Evolutionary conservation across 2,888 invertebrate genomes (phyloP).

Genomic region (Synergus japonicus): DNA sequence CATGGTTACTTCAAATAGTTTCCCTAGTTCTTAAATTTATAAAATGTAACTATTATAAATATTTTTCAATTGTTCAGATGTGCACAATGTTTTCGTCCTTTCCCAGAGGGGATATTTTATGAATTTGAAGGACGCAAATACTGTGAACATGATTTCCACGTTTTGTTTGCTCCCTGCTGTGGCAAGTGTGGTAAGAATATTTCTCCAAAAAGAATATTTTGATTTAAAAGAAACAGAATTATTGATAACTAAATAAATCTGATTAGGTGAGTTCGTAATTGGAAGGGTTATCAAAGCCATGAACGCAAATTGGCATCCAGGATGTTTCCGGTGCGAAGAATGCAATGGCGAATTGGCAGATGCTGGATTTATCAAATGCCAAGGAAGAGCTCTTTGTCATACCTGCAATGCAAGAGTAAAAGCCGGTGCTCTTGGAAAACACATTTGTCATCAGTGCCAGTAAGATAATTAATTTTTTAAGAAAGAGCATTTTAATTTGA

Average conservation of each 20-base stretch:
- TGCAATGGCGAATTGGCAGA: constrained; percentile 96
- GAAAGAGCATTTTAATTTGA: too few relatives aligned
- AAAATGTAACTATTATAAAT: constrained; percentile 41
- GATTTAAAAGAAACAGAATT: neutral
- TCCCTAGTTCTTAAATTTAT: constrained; percentile 19
- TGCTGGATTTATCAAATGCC: constrained; percentile 96
- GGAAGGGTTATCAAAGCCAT: constrained; percentile 99
- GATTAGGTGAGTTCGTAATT: constrained; percentile 94
- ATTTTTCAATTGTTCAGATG: constrained; percentile 82
- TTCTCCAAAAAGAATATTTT: neutral
- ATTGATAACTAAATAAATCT: constrained; percentile 19
- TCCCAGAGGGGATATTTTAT: constrained; percentile 98
- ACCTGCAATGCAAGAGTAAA: constrained; percentile 98
- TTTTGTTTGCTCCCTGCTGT: constrained; percentile 94
- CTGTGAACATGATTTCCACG: constrained; percentile 99
- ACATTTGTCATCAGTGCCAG: constrained; percentile 99
- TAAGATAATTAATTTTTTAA: constrained; percentile 79
- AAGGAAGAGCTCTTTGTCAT: constrained; percentile 92
- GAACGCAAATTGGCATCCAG: constrained; percentile 99
- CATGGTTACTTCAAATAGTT: neutral
- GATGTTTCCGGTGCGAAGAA: constrained; percentile 97
- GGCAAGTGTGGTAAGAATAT: constrained; percentile 83
- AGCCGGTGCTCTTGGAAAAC: constrained; percentile 95
- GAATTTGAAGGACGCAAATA: constrained; percentile 99
- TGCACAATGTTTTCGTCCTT: constrained; percentile 98